A percentile compares a stretch with the other conserved stretches of the same genome.
phyloP scores from a whole-genome alignment of 2,113 vertebrate genomes.

The Aphyosemion australe region DNA sequence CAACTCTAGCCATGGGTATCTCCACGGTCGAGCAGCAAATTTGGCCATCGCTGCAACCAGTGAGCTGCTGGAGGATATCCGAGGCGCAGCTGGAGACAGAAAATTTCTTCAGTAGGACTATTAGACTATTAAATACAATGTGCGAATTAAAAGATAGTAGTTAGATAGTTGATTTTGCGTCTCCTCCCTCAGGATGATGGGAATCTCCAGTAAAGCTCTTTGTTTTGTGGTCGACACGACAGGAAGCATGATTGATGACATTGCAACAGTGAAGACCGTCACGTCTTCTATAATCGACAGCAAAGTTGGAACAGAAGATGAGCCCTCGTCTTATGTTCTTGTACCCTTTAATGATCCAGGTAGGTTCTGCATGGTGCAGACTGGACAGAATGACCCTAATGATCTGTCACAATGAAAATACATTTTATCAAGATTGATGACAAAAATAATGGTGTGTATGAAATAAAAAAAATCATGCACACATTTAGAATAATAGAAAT shows the following conservation, averaged over 20 bases:
- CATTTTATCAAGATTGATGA: too few species aligned
- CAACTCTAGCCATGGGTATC: slow-evolving; percentile 48
- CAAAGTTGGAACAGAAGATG: slow-evolving; percentile 39
- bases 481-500: too few species aligned
- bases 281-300: slow-evolving; percentile 56
- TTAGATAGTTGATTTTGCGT: not conserved
- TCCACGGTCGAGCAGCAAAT: slow-evolving; percentile 55
- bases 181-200: slow-evolving; percentile 60
- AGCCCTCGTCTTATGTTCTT: slow-evolving; percentile 67
- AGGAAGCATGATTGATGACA: slow-evolving; percentile 67
- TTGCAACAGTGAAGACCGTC: slow-evolving; percentile 38
- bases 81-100: slow-evolving; percentile 52
- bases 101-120: slow-evolving; percentile 62
- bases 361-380: slow-evolving; percentile 14
- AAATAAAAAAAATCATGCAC: too few species aligned
- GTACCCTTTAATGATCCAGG: slow-evolving; percentile 75
- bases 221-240: slow-evolving; percentile 75
- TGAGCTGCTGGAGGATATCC: slow-evolving; percentile 64
- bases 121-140: not conserved
- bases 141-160: too few species aligned
- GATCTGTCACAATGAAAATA: too few species aligned
- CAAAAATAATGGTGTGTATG: too few species aligned
- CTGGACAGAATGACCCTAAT: too few species aligned
- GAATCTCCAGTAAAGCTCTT: slow-evolving; percentile 59
- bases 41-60: slow-evolving; percentile 64